These are phyloP conservation scores for Heptranchias perlo DNA, from an alignment of 2,113 vertebrate species.

Conservation along the genomic window DNA sequence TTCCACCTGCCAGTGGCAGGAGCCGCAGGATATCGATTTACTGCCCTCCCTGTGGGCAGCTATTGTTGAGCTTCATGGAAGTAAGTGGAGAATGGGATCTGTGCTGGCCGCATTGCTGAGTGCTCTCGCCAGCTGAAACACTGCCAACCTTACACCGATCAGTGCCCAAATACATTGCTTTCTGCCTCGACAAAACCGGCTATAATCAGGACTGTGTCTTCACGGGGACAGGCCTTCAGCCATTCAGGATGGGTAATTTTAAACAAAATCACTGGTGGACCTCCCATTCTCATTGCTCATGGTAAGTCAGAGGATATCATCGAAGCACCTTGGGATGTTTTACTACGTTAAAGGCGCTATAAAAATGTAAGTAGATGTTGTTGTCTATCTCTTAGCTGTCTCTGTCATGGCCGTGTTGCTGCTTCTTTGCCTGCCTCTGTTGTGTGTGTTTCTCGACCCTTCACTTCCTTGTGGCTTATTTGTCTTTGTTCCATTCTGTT, in stretches of 20 bases:
- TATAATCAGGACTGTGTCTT: background rate
- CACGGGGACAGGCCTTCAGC: background rate
- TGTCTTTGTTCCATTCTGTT: background rate
- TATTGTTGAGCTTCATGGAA: background rate
- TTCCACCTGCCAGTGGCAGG: background rate
- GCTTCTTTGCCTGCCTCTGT: background rate
- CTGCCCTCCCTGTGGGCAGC: background rate
- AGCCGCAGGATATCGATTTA: background rate
- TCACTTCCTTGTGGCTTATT: background rate
- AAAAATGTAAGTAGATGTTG: background rate
- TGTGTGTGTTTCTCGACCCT: background rate
- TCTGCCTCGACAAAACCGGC: background rate
- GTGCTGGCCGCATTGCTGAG: too few relatives aligned
- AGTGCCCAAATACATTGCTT: background rate
- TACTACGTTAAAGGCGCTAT: background rate
- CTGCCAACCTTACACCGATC: background rate
- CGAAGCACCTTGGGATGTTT: background rate
- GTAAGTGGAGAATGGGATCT: background rate
- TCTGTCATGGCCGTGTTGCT: background rate
- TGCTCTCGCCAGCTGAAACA: background rate
- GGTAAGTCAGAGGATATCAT: background rate
- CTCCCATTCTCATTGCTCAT: background rate
- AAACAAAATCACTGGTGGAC: background rate
- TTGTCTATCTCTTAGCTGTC: background rate
- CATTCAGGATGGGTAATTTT: background rate